Evolutionary conservation across 1,140 invertebrate species (phyloP), one percentile per base, ranked within the genome.

Genomic region (Cherax destructor): DNA sequence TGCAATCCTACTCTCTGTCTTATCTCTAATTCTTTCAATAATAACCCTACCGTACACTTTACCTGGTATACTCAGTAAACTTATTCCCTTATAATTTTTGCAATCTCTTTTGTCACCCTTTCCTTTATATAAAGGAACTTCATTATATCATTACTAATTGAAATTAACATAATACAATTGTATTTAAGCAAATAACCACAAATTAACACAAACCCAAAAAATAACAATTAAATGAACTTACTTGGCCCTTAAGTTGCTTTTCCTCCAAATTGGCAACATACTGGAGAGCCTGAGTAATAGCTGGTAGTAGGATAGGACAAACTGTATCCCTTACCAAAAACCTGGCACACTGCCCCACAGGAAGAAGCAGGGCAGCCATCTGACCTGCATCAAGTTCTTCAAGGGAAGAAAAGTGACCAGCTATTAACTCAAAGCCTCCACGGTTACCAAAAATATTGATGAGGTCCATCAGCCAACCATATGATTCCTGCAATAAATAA

Each of bases 401-500:
- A 84, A 59, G 61, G 83, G 59, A 83, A 18, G 83, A 76, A 92
- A 95, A 94, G 72, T 93, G 93, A 56, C 94, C 93, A 47, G 94
- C 93, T 9, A 95, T 93, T 52, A 94, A 89, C 72, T 94, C 93
- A 93, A 95, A 95, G n/a, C 95, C 95, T 79, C 94, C 94, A 91
- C 94, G 94, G 59, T 94, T 93, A 1, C 95, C 95, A 95, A 95
- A 96, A 94, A 95, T 92, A 86, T 95, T 95, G 21, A 95, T 94
- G 13, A 95, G 93, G 92, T 95, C 94, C n/a, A 95, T 94, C 21
- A 95, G 92, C 95, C 95, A 95, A 16, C 95, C 95, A 94, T 94
- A 95, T 21, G 94, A 94, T 93, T 95, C 92, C 92, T 92, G 84
- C 94, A 72, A 52, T 41, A 56, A 56, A 74, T 21, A 78, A 21